Evolutionary conservation across 1,140 invertebrate genomes (phyloP), one percentile per base, ranked within the genome.

Genomic region (Anadara kagoshimensis): DNA sequence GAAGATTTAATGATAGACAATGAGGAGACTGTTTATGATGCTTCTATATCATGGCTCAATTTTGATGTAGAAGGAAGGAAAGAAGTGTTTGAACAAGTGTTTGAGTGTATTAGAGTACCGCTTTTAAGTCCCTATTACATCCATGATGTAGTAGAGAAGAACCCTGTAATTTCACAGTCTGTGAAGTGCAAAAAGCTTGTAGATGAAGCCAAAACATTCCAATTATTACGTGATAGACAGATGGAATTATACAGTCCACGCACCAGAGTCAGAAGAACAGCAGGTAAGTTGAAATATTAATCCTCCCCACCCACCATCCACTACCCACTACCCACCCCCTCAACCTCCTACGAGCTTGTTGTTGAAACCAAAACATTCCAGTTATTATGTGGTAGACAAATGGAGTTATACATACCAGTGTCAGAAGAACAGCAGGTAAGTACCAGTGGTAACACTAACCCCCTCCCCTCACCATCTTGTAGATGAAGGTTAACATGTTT

Each of bases 61-160:
- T 86, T 90, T 74, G 81, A 87, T 73, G 79, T 83, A 16, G 81
- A 88, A 41, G 72, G 65, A 26, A 59, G 81, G 1, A 69, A 65
- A 24, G 22, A 56, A 53, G 78, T 79, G 14, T 83, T 86, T 71
- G 69, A 76, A 22, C 73, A 90, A 84, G 87, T 92, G 29, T 73
- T 92, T 24, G 90, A 91, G 75, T 88, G 90, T 79, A 90, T 92
- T 20, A 78, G 91, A 29, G 75, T 92, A 47, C 89, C 91, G n/a
- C 80, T 91, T 45, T 69, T 92, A 4, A 91, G 88, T 73, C 91
- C 91, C 0, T 92, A 92, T 80, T 92, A 90, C 79, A 80, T 92
- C 7, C 87, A 90, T 78, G 91, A 92, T 78, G 87, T 86, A 78
- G 90, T 92, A 10, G 89, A 90, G 69, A 85, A 83, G 49, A 78